Conservation (phyloP, 1,140 invertebrate species). For the Diploscapter pachys region DNA sequence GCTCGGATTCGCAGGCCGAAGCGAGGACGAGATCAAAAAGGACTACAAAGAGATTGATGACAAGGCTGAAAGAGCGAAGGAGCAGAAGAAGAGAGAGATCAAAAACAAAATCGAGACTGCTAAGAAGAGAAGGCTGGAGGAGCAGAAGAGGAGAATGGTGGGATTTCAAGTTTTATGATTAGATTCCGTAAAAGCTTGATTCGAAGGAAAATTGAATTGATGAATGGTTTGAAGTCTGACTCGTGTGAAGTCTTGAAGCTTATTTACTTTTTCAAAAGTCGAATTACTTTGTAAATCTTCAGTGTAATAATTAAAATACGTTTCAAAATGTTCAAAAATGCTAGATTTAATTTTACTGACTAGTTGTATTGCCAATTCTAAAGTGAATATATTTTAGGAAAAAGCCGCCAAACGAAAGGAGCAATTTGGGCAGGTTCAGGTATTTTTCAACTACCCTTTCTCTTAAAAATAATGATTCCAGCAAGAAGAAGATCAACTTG, state of each 20-base stretch:
- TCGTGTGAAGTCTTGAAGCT: too few relatives aligned
- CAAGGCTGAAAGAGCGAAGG: conserved; percentile 26
- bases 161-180: not conserved
- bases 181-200: too few relatives aligned
- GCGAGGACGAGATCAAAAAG: conserved; percentile 20
- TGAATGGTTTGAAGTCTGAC: too few relatives aligned
- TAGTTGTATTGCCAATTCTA: not conserved
- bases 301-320: too few relatives aligned
- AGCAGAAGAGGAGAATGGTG: conserved; percentile 6
- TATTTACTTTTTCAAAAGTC: too few relatives aligned
- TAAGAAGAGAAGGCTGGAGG: conserved; percentile 11
- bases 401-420: conserved; percentile 8
- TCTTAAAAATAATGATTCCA: too few relatives aligned
- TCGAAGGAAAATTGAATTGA: too few relatives aligned
- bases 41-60: conserved; percentile 34
- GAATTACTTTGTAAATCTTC: too few relatives aligned
- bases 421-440: not conserved
- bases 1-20: conserved; percentile 29
- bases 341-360: too few relatives aligned
- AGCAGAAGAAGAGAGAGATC: conserved; percentile 17
- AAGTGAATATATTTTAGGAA: not conserved
- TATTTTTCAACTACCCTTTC: too few relatives aligned
- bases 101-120: conserved; percentile 19
- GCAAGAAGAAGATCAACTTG: not conserved
- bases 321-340: too few relatives aligned